These are phyloP conservation scores for Mantis religiosa DNA, from an alignment of 2,888 invertebrate species.

Conservation along the genomic window DNA sequence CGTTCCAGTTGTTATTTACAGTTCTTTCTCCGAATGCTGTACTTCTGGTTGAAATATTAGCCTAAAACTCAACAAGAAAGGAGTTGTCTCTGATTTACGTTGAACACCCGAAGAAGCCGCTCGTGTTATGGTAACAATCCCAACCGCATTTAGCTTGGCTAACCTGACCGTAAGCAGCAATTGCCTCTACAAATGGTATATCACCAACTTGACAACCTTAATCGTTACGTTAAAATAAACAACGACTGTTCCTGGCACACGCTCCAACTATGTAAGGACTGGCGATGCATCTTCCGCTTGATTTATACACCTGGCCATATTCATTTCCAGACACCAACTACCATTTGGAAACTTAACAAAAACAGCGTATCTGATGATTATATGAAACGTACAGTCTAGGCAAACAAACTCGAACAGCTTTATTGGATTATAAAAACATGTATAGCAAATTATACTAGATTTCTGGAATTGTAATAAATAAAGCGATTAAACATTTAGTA, in stretches of 20 bases:
- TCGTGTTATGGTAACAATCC: neutral
- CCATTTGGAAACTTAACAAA: neutral
- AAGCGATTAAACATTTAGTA: no score
- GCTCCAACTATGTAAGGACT: neutral
- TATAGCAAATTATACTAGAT: no score
- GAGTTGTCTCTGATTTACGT: neutral
- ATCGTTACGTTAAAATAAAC: neutral
- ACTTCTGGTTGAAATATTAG: no score
- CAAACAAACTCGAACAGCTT: neutral
- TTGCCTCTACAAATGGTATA: neutral
- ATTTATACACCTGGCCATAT: neutral
- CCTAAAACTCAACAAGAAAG: neutral
- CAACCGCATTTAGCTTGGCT: neutral
- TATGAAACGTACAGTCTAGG: neutral
- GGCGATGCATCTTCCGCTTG: neutral
- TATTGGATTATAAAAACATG: no score
- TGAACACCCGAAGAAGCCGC: neutral
- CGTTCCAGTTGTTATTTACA: no score
- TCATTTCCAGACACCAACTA: neutral
- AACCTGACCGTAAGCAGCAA: neutral
- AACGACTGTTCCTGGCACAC: neutral
- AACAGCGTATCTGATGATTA: neutral
- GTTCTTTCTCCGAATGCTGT: no score
- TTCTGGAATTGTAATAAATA: no score
- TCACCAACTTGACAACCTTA: neutral